Base-by-base conservation (phyloP, 2,888 invertebrate genomes). In the Drosophila emarginata region DNA sequence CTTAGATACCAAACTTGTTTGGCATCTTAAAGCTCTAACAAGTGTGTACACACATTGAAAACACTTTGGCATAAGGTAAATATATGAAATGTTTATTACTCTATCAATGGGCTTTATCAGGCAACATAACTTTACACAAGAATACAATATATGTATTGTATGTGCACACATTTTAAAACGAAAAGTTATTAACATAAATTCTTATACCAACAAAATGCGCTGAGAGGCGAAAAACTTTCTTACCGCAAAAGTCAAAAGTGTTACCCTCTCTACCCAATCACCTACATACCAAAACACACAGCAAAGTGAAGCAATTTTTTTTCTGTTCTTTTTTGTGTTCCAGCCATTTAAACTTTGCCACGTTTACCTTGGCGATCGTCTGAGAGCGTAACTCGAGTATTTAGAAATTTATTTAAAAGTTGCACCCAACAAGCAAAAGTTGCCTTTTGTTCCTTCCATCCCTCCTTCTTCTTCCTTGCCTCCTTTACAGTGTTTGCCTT, bases 151-250 rank as follows among this genome's bases (percentile, higher is more conserved):
- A 21, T 45, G 21, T 45, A 18, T 15, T 45, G 18, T 45, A 21
- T 45, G 45, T 45, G 45, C 45, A 61, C 53, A 59, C 59, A 64
- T 57, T 75, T 67, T 45, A 45, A 65, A 69, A 59, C 67, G 61
- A 64, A 84, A 88, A 84, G 83, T 84, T 86, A 84, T 84, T 84
- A 84, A 83, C 84, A 84, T 84, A 88, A 84, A 84, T 84, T 84
- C 83, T 72, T 80, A 69, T 77, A 78, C 80, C 71, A 72, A 56
- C 76, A 54, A 36, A 64, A 50, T 53, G 72, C 59, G 45, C 28
- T 26, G 53, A 53, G 54, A 32, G 36, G 54, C 15, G 32, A 36
- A 54, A 54, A 54, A 54, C 54, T 54, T 54, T 54, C 32, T 32
- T 32, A 28, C 54, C 54, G 36, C 54, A 54, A 58, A 65, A 50